Conservation (phyloP, 1,140 invertebrate species). For the Cydia amplana region DNA sequence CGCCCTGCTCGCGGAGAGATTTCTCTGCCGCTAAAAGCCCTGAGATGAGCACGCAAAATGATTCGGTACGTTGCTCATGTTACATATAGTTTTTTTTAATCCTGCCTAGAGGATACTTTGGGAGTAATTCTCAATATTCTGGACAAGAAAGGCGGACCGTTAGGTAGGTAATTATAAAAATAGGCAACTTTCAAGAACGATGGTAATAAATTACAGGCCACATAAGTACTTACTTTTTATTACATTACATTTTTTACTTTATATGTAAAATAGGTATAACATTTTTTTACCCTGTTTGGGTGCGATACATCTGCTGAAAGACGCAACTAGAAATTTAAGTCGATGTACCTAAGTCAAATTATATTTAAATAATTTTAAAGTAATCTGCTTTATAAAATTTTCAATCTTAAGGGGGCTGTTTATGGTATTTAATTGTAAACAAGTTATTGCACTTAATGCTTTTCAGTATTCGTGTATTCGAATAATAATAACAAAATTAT, state of each 20-base stretch:
- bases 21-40: slow-evolving; percentile 12
- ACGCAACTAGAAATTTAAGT: background rate
- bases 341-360: background rate
- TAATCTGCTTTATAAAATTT: background rate
- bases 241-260: too few relatives aligned
- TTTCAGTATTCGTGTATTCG: background rate
- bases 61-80: slow-evolving; percentile 22
- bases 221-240: background rate
- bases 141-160: background rate
- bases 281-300: background rate
- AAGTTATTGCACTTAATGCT: slow-evolving; percentile 11
- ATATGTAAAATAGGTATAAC: too few relatives aligned
- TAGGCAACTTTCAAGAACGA: background rate
- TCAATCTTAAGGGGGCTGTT: background rate
- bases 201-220: background rate
- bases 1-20: slow-evolving; percentile 12
- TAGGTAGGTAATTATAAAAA: background rate
- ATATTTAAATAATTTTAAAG: background rate
- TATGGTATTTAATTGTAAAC: background rate
- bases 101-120: background rate
- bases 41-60: background rate
- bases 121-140: background rate
- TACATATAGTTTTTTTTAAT: background rate
- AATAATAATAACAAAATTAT: slow-evolving; percentile 22
- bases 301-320: background rate